Evolutionary conservation across 2,797 vertebrate species (phyloP), one percentile per base, ranked within the genome.

Genomic region (Octomys mimax): DNA sequence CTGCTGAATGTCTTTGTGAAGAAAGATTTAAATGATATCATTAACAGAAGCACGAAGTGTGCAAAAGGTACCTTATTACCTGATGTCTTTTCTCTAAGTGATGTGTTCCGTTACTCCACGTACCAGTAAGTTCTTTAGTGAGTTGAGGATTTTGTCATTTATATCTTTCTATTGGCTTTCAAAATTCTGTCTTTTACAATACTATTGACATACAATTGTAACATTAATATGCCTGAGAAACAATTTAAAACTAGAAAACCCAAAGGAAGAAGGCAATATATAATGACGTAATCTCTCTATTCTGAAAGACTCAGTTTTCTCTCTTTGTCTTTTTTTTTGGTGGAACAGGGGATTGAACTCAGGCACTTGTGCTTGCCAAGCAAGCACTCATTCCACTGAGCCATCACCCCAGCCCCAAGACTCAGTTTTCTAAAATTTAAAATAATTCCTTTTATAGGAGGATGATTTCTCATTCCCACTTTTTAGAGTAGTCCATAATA

Each of bases 1-100:
- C 73, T 78, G 88, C 39, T 77, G 13, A 0, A 36, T 33, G 36
- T 86, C 93, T 92, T 92, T 93, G 28, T 87, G 87, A 94, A 97
- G 57, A 77, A 89, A 81, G 62, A 57, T 57, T 92, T 94, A 87
- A 93, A 91, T 83, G 62, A 68, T 49, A 59, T n/a, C 82, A 94
- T 89, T 83, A 92, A 95, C 42, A 49, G 80, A 91, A 90, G 85
- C 89, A 89, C n/a, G 0, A 18, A 89, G 42, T 88, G 31, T 87
- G 28, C 77, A 61, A 92, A 91, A 75, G 87, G 28, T 24, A 39
- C 49, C 86, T 70, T 73, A 66, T 82, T 61, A 91, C 31, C 88
- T 57, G 61, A 87, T 49, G 33, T 39, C 70, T 61, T 94, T 81
- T 89, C 75, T 90, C 24, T 61, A 64, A 86, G 14, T 39, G 26